Evolutionary conservation across 2,797 vertebrate species (phyloP), one percentile per base, ranked within the genome.

Genomic region (Pitangus sulphuratus): DNA sequence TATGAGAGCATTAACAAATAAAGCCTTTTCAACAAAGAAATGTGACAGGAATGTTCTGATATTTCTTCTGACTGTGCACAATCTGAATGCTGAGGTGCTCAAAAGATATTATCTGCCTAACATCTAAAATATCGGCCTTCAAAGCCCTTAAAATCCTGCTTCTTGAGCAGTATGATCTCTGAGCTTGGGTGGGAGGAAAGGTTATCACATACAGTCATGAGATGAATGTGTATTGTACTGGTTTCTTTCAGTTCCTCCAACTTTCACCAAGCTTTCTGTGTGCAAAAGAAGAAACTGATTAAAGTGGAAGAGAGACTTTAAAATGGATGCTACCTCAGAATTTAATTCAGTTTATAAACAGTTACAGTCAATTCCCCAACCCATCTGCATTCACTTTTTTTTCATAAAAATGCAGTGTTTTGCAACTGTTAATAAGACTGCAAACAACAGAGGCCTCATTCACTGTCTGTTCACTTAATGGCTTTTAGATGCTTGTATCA

Each of bases 51-150:
- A 28, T 35, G 7, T 82, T 84, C 40, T 75, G 65, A 76, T 92
- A 58, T 44, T 69, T 39, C 80, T 57, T 87, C 83, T 72, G 81
- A 60, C 28, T 77, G 7, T 35, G 26, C 31, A 37, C 30, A 82
- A 61, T 28, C 64, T 84, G 65, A 96, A 93, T 54, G 39, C 44
- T 93, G 84, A 87, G 74, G 69, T 97, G 47, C 89, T 97, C 56
- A 89, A 83, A 94, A 95, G 66, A 57, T 82, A 79, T 48, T 93
- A 89, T 85, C 71, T 94, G 90, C 77, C 85, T 94, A 95, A 87
- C 44, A 82, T 96, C 83, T 96, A 90, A 94, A 97, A 95, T 96
- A 94, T 74, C 70, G 88, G 37, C 89, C 93, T 56, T 94, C 94
- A 90, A 91, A 95, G 70, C 45, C 86, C 56, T 91, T 95, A 94